Evolutionary conservation across 2,888 invertebrate species (phyloP), one percentile per base, ranked within the genome.

Genomic region (Eristalis pertinax): DNA sequence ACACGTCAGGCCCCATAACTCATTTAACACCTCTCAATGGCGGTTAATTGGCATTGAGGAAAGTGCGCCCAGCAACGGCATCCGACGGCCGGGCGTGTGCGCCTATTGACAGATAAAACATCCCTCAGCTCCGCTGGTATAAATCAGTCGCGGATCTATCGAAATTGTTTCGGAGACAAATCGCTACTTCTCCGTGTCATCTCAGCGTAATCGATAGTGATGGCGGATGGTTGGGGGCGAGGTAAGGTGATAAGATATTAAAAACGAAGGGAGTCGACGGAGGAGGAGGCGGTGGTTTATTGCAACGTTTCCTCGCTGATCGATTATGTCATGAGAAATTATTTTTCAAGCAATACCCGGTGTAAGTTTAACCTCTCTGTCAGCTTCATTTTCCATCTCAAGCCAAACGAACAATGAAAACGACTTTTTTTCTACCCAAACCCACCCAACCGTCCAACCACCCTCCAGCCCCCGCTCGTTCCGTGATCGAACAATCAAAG

Each of bases 11-110:
- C 73, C 70, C 84, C 84, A 87, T 87, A 84, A 84, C 73, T 87
- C 84, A 87, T 87, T 87, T 87, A 84, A 87, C 87, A 84, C 87
- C 84, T 76, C 84, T 84, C 79, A 80, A 79, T 87, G 69, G 87
- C 69, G 87, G 87, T 84, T 87, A 84, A 84, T 83, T 84, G 84
- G 87, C 68, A 62, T 56, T 87, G 87, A 50, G 74, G 82, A 78
- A 32, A 32, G 32, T 32, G 38, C 69, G 70, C 75, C 29, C 58
- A 43, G 60, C 26, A 73, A 75, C 19, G 15, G 7, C 68, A 38
- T 22, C 38, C 68, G 19, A 41, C 68, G 50, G 50, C 13, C 7
- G 50, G 50, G n/a, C 58, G n/a, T 22, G 62, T 68, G 77, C 62
- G 67, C 62, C 64, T 7, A 43, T 35, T 68, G 76, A 77, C 83